Conservation (phyloP, 2,888 invertebrate genomes). For the Perizoma affinitatum region DNA sequence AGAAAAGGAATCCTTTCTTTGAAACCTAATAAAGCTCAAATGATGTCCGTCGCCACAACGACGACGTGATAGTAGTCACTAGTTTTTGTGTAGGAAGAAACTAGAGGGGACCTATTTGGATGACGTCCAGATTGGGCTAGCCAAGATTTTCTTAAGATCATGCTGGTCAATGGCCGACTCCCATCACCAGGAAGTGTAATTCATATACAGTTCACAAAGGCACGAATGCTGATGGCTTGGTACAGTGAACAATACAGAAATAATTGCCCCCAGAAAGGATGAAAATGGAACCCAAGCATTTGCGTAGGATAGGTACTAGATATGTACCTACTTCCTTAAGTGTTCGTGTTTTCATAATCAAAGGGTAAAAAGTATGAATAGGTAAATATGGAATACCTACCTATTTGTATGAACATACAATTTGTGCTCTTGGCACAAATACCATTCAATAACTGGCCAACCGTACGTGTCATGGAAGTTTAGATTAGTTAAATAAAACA, state of each 20-base stretch:
- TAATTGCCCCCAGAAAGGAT: too few species aligned
- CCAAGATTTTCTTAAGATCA: conserved; percentile 25
- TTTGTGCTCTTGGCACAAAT: conserved; percentile 43
- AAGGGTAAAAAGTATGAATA: conserved; percentile 1
- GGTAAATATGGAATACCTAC: too few species aligned
- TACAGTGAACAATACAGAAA: too few species aligned
- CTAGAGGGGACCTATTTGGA: conserved; percentile 36
- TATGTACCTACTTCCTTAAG: too few species aligned
- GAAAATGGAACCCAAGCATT: too few species aligned
- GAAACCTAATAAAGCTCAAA: conserved; percentile 2
- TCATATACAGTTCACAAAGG: too few species aligned
- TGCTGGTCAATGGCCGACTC: conserved; percentile 33
- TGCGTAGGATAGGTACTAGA: too few species aligned
- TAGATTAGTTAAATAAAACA: conserved; percentile 40
- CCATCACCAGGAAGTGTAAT: conserved; percentile 20
- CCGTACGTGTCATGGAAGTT: conserved; percentile 43
- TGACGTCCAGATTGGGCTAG: conserved; percentile 32
- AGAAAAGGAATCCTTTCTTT: not conserved
- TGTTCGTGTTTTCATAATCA: too few species aligned
- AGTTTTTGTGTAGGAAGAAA: conserved; percentile 15
- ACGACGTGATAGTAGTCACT: conserved; percentile 1
- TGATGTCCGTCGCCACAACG: not conserved
- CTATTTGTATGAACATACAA: not conserved
- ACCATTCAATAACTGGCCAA: conserved; percentile 30
- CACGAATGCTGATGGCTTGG: too few species aligned